These are phyloP conservation scores for Phaethon lepturus DNA, from an alignment of 2,113 vertebrate genomes.

Conservation along the genomic window DNA sequence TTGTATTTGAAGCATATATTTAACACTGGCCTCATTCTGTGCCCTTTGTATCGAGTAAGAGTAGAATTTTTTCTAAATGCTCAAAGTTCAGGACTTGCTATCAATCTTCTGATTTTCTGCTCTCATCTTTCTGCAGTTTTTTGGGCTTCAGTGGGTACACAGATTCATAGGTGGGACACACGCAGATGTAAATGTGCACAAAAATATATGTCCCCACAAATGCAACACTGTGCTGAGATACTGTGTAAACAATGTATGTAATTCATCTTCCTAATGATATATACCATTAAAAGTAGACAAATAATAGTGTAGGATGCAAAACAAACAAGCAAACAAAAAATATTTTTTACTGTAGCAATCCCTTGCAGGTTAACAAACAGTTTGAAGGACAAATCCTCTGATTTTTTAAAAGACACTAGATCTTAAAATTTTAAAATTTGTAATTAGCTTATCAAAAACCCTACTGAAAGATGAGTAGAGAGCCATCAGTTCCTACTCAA, in stretches of 20 bases:
- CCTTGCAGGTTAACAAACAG: not conserved
- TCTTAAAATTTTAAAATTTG: not conserved
- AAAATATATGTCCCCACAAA: not conserved
- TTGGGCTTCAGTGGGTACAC: not conserved
- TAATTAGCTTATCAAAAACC: not conserved
- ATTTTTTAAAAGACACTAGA: not conserved
- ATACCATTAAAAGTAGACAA: not conserved
- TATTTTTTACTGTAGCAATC: not conserved
- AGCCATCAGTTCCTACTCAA: not conserved
- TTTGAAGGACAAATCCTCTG: not conserved
- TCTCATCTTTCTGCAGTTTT: not conserved
- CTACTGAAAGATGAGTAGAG: not conserved
- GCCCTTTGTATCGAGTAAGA: not conserved
- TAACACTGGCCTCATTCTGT: not conserved
- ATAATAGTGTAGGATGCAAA: not conserved
- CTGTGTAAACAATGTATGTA: not conserved
- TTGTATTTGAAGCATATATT: not conserved
- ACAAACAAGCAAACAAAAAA: not conserved
- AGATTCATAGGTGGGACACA: not conserved
- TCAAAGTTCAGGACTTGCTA: not conserved
- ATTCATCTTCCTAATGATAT: not conserved
- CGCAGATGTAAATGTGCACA: not conserved
- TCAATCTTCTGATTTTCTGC: not conserved
- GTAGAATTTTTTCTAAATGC: not conserved
- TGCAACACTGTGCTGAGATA: not conserved